phyloP scores from a whole-genome alignment of 2,888 invertebrate species.

The Gryllus longicercus region DNA sequence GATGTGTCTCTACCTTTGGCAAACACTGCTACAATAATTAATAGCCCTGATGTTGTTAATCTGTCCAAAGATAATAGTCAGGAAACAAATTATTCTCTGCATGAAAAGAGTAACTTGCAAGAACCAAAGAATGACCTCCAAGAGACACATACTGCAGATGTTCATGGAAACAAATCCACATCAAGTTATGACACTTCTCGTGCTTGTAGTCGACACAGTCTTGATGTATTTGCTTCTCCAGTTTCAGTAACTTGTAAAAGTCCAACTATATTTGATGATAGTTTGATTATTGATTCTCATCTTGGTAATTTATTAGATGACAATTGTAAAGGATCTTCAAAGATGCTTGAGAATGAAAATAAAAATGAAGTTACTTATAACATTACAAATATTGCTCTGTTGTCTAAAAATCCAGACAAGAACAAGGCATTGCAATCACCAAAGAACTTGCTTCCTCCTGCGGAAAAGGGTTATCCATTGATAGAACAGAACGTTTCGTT shows the following conservation, averaged over 20 bases:
- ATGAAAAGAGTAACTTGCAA: too few relatives aligned
- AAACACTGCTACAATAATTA: too few relatives aligned
- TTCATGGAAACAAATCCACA: too few relatives aligned
- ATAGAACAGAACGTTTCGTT: neutral
- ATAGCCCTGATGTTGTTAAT: too few relatives aligned
- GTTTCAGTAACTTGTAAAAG: conserved; percentile 40
- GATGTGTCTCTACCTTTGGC: too few relatives aligned
- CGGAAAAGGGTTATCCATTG: neutral
- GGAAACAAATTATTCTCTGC: too few relatives aligned
- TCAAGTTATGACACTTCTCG: too few relatives aligned
- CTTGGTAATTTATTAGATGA: conserved; percentile 46
- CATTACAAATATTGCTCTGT: neutral
- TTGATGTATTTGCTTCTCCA: conserved; percentile 22
- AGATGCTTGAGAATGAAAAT: neutral
- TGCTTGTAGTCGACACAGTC: neutral
- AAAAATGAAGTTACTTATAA: neutral
- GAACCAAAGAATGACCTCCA: too few relatives aligned
- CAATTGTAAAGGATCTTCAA: neutral
- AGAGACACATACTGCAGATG: too few relatives aligned
- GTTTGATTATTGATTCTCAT: conserved; percentile 54
- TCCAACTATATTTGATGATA: conserved; percentile 59
- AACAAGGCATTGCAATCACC: neutral
- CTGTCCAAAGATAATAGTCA: too few relatives aligned
- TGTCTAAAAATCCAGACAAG: neutral
- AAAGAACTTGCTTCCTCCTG: neutral